Evolutionary conservation across 1,140 invertebrate genomes (phyloP).

Genomic region (Achroia grisella): DNA sequence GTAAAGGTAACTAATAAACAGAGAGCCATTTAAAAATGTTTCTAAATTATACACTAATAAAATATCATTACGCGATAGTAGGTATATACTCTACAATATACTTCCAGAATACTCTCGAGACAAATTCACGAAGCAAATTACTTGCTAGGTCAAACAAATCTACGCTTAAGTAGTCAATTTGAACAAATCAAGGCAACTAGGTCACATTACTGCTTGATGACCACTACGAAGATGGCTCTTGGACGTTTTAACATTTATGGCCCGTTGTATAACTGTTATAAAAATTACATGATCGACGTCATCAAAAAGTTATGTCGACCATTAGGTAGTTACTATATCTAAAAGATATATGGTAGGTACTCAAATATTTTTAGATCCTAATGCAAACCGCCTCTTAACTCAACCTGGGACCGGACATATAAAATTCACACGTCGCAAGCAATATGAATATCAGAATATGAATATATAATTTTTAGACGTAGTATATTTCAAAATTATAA

Average conservation of each 20-base stretch:
- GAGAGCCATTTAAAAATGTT: no score
- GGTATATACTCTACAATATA: no score
- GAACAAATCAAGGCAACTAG: conserved; percentile 59
- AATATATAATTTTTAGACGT: no score
- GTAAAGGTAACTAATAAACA: no score
- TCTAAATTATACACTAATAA: no score
- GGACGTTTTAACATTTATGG: conserved; percentile 15
- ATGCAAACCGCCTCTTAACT: background rate
- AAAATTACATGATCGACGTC: conserved; percentile 2
- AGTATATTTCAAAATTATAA: no score
- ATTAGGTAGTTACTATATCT: background rate
- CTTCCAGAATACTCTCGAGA: no score
- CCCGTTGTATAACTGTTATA: conserved; percentile 21
- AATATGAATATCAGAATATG: background rate
- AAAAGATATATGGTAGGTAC: background rate
- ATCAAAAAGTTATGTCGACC: conserved; percentile 1
- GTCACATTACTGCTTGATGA: conserved; percentile 50
- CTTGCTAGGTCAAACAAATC: conserved; percentile 48
- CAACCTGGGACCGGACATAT: background rate
- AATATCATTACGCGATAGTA: no score
- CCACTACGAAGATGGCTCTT: conserved; percentile 22
- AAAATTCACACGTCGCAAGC: conserved; percentile 5
- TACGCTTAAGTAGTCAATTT: conserved; percentile 55
- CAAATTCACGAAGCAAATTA: background rate
- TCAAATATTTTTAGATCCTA: conserved; percentile 1